Evolutionary conservation across 2,797 vertebrate genomes (phyloP).

Genomic region (Macropodus opercularis): DNA sequence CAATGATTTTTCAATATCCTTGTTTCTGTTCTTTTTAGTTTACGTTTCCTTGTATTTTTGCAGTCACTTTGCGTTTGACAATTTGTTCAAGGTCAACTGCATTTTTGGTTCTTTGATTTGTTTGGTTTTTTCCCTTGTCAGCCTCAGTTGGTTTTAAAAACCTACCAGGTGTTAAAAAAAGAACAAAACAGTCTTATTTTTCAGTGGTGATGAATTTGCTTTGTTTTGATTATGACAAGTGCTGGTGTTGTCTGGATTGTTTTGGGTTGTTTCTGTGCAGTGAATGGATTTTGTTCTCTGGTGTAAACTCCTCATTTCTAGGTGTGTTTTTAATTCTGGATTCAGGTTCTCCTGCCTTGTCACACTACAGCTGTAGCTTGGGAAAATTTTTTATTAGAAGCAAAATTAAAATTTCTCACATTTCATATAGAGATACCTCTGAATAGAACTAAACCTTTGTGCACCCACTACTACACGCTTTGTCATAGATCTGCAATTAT

Average conservation of each 20-base stretch:
- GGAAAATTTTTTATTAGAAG: neutral
- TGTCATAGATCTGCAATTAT: slow-evolving; percentile 7
- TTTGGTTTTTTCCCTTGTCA: slow-evolving; percentile 67
- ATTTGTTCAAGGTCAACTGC: slow-evolving; percentile 79
- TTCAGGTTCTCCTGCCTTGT: slow-evolving; percentile 92
- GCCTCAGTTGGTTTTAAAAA: slow-evolving; percentile 74
- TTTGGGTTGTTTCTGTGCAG: slow-evolving; percentile 89
- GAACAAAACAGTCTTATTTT: slow-evolving; percentile 82
- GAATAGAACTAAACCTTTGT: neutral
- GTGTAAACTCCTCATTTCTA: slow-evolving; percentile 88
- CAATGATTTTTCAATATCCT: slow-evolving; percentile 87
- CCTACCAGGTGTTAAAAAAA: slow-evolving; percentile 63
- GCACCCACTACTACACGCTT: slow-evolving; percentile 11
- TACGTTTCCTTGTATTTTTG: slow-evolving; percentile 85
- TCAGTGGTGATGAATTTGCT: slow-evolving; percentile 86
- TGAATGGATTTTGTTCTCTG: slow-evolving; percentile 87
- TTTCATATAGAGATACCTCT: no score
- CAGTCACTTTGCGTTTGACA: slow-evolving; percentile 91
- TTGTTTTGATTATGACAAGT: slow-evolving; percentile 85
- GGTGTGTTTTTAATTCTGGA: slow-evolving; percentile 83
- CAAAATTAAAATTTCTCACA: slow-evolving; percentile 16
- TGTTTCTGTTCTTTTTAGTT: slow-evolving; percentile 84
- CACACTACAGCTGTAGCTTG: slow-evolving; percentile 44
- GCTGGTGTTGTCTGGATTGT: slow-evolving; percentile 89
- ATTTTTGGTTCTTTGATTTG: slow-evolving; percentile 78